Conservation (phyloP, 30 jellyfish, hydroid and myxozoan genomes). For the Phacellophora camtschatica region DNA sequence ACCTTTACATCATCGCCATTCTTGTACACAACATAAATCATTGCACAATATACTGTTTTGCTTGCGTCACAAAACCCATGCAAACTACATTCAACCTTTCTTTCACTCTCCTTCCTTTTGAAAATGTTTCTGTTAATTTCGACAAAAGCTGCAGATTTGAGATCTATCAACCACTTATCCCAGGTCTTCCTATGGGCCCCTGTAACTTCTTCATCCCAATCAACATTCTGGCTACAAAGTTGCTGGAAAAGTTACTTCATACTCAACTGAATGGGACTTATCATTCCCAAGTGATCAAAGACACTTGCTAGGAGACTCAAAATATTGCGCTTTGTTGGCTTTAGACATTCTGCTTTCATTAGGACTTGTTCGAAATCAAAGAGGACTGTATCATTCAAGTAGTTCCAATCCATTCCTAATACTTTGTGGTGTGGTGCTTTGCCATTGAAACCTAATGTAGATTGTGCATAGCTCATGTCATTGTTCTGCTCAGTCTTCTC, state of each 20-base stretch:
- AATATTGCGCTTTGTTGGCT: conserved; percentile 7
- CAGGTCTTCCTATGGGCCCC: neutral
- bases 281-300: conserved; percentile 23
- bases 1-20: neutral
- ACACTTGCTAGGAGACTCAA: conserved; percentile 16
- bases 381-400: neutral
- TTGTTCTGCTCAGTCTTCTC: neutral
- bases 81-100: neutral
- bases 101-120: neutral
- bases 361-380: neutral
- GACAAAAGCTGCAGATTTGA: neutral
- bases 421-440: conserved; percentile 6
- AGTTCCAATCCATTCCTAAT: conserved; percentile 21
- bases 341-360: neutral
- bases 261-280: neutral
- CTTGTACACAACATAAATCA: conserved; percentile 4
- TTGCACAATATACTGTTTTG: conserved; percentile 16
- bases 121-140: neutral
- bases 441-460: neutral
- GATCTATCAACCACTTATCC: neutral
- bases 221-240: neutral
- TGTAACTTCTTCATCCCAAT: conserved; percentile 5
- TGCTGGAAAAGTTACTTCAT: conserved; percentile 1
- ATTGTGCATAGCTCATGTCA: neutral
- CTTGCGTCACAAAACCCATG: conserved; percentile 25